A percentile compares a stretch with the other conserved stretches of the same genome.
phyloP scores from a whole-genome alignment of 2,113 vertebrate species.

The Piprites chloris region DNA sequence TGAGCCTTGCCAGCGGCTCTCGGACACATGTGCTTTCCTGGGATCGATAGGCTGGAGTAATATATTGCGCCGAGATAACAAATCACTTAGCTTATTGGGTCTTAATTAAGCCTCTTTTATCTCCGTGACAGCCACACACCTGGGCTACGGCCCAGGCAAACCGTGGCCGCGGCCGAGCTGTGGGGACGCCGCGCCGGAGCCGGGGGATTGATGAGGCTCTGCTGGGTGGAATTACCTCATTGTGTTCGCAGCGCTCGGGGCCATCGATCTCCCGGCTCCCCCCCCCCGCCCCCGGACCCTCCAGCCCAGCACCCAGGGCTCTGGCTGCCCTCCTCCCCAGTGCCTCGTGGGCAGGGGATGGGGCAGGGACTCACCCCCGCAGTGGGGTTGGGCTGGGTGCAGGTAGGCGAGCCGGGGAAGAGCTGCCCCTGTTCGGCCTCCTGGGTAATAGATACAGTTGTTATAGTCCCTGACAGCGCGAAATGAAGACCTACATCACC shows the following conservation, averaged over 20 bases:
- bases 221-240: constrained; percentile 55
- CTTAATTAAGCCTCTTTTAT: constrained; percentile 79
- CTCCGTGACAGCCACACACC: constrained; percentile 73
- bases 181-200: background rate
- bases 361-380: background rate
- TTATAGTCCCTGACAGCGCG: background rate
- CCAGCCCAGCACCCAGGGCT: background rate
- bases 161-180: background rate
- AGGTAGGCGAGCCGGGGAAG: background rate
- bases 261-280: constrained; percentile 1
- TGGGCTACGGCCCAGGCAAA: constrained; percentile 46
- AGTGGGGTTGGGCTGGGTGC: background rate
- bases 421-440: background rate
- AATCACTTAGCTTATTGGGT: constrained; percentile 78
- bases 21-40: background rate
- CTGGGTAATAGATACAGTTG: background rate
- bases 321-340: background rate
- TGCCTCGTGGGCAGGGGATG: fast-evolving
- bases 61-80: constrained; percentile 72
- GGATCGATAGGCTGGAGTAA: constrained; percentile 64
- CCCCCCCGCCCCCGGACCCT: too few species aligned
- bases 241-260: background rate
- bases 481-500: constrained; percentile 16
- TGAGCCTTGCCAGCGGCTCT: background rate
- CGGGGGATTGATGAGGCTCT: constrained; percentile 45